A percentile compares a stretch with the other conserved stretches of the same genome.
Evolutionary conservation across 2,113 vertebrate genomes (phyloP).

Genomic region (Thalassoma bifasciatum): DNA sequence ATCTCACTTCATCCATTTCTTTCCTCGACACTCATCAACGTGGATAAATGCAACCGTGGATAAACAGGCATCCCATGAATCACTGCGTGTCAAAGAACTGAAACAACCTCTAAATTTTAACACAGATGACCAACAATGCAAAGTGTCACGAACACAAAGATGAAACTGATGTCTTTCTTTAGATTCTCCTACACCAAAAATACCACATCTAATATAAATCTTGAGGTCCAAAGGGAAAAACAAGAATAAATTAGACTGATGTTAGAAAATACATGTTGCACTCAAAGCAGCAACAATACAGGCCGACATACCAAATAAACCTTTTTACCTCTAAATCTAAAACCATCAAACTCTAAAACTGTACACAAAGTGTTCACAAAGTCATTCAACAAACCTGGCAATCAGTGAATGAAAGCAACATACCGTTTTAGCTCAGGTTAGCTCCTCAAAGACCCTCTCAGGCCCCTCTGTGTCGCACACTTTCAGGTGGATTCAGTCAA

Average conservation of each 20-base stretch:
- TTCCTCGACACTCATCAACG: not conserved
- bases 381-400: not conserved
- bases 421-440: constrained; percentile 36
- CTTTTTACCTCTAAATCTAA: not conserved
- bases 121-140: no score
- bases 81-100: not conserved
- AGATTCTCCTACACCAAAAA: not conserved
- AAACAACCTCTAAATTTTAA: no score
- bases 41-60: not conserved
- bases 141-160: no score
- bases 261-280: no score
- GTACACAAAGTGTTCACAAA: no score
- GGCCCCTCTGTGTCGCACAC: no score
- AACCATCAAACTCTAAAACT: not conserved
- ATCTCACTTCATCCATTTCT: not conserved
- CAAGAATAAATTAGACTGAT: not conserved
- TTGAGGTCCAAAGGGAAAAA: not conserved
- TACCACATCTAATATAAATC: not conserved
- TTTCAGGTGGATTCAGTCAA: no score
- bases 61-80: not conserved
- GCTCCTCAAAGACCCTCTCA: constrained; percentile 32
- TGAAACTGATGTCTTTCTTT: no score
- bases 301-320: not conserved
- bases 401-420: constrained; percentile 19
- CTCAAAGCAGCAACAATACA: no score